Conservation (phyloP, 2,797 vertebrate genomes). For the Odontamblyopus rebecca region DNA sequence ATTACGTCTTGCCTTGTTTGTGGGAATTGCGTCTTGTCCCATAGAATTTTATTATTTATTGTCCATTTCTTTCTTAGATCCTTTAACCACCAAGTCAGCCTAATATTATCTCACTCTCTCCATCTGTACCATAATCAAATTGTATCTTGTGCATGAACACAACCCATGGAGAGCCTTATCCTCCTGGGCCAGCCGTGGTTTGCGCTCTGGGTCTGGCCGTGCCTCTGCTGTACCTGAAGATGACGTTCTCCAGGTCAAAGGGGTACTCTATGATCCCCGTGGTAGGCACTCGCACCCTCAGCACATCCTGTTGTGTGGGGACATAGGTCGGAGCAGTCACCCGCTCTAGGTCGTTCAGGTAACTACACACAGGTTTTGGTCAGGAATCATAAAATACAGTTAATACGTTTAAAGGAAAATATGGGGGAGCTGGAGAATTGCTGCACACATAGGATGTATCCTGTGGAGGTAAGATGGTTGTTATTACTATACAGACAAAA, state of each 20-base stretch:
- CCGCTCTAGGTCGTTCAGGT: slow-evolving; percentile 77
- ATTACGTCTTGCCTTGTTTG: too few relatives aligned
- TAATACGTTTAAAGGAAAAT: not conserved
- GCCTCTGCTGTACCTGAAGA: slow-evolving; percentile 76
- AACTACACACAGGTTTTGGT: slow-evolving; percentile 73
- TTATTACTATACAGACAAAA: not conserved
- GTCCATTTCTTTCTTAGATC: too few relatives aligned
- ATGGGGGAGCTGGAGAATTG: slow-evolving; percentile 1
- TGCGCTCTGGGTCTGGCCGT: slow-evolving; percentile 44
- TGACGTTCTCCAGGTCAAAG: slow-evolving; percentile 82
- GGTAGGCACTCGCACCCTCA: slow-evolving; percentile 81
- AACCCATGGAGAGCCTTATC: not conserved
- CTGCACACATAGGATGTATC: not conserved
- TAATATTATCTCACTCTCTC: too few relatives aligned
- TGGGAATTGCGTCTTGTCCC: too few relatives aligned
- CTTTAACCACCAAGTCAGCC: too few relatives aligned
- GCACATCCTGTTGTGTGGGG: slow-evolving; percentile 82
- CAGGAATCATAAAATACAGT: slow-evolving; percentile 34
- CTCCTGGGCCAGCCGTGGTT: slow-evolving; percentile 55
- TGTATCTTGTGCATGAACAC: not conserved
- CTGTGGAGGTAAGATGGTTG: not conserved
- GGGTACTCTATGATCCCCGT: slow-evolving; percentile 84
- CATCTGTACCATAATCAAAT: too few relatives aligned
- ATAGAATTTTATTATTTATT: too few relatives aligned
- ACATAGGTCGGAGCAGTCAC: slow-evolving; percentile 75